phyloP scores from a whole-genome alignment of 2,797 vertebrate genomes.

The Crypturellus tataupa region DNA sequence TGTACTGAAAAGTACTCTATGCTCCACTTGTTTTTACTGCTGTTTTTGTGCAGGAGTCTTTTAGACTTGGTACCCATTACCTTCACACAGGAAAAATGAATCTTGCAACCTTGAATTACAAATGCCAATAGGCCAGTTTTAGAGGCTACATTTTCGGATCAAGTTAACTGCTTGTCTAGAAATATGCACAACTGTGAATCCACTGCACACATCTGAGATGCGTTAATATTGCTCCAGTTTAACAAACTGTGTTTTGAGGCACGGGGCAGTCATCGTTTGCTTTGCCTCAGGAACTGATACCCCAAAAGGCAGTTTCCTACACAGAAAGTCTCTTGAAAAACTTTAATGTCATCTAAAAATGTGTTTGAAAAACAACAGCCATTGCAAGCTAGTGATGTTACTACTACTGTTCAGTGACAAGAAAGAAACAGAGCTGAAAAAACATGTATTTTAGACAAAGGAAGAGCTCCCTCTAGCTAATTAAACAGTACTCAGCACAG shows the following conservation, averaged over 20 bases:
- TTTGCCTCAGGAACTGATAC: neutral
- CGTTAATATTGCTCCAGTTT: neutral
- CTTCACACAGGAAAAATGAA: neutral
- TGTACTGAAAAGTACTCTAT: neutral
- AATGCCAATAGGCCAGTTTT: neutral
- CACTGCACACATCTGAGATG: neutral
- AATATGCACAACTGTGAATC: neutral
- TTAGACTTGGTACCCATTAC: neutral
- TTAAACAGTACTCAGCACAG: neutral
- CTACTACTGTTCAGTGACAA: neutral
- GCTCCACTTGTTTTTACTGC: neutral
- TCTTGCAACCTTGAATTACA: slow-evolving; percentile 5
- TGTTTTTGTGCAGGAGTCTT: neutral
- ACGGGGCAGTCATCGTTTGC: neutral
- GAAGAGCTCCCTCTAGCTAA: slow-evolving; percentile 77
- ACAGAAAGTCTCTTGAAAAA: neutral
- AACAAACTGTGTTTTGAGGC: neutral
- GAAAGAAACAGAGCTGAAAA: neutral
- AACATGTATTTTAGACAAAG: neutral
- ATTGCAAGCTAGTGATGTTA: neutral
- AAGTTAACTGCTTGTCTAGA: neutral
- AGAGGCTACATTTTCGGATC: neutral
- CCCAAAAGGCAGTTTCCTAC: neutral
- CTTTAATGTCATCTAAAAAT: neutral
- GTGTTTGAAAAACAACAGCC: neutral